A percentile compares a stretch with the other conserved stretches of the same genome.
Conservation (phyloP, 2,888 invertebrate genomes). For the Spodoptera exigua region DNA sequence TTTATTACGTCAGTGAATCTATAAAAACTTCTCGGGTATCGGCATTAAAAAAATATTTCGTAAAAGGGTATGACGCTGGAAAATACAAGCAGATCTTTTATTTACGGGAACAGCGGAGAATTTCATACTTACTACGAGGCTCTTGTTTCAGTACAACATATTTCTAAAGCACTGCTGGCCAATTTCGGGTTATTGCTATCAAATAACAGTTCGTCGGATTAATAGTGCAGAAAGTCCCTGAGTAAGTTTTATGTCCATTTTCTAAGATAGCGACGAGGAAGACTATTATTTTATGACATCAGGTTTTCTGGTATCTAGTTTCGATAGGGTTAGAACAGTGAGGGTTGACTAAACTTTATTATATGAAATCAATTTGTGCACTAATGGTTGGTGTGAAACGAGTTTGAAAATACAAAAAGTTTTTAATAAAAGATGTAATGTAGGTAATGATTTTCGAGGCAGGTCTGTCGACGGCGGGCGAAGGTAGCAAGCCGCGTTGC, state of each 20-base stretch:
- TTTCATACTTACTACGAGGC: constrained; percentile 4
- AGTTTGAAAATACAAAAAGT: no score
- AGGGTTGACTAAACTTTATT: no score
- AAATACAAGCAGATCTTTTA: constrained; percentile 8
- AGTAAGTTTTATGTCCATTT: constrained; percentile 13
- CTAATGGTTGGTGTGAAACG: no score
- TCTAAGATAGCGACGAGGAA: neutral
- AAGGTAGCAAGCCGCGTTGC: no score
- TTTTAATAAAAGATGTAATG: no score
- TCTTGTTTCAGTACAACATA: constrained; percentile 10
- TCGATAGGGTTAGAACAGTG: neutral
- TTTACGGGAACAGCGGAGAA: constrained; percentile 11
- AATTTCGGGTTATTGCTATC: constrained; percentile 18
- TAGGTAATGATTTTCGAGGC: no score
- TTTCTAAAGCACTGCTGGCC: constrained; percentile 13
- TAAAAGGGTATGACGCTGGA: constrained; percentile 6
- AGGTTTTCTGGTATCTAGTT: neutral
- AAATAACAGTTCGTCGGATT: constrained; percentile 16
- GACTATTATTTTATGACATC: constrained; percentile 8
- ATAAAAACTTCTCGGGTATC: neutral
- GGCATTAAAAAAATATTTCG: neutral
- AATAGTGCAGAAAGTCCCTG: constrained; percentile 19
- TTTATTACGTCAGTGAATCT: no score
- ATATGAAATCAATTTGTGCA: no score
- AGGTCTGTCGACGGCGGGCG: no score